Evolutionary conservation across 2,888 invertebrate genomes (phyloP).

Genomic region (Bursaphelenchus okinawaensis): DNA sequence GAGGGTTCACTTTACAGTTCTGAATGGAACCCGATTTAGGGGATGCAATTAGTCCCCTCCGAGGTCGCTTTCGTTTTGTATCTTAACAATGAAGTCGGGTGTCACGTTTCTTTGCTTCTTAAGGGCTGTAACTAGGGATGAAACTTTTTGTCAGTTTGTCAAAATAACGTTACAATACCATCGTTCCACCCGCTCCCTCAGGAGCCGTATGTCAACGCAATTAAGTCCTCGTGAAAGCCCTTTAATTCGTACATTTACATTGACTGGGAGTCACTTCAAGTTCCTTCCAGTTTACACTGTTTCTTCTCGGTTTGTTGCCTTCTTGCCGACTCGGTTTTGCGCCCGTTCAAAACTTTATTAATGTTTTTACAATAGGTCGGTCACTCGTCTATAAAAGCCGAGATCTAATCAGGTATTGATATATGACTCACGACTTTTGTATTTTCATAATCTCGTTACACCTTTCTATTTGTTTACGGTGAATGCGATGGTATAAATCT

Average conservation of each 20-base stretch:
- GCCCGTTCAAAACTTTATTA: neutral
- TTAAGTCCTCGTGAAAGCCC: neutral
- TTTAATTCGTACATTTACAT: neutral
- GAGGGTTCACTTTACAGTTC: neutral
- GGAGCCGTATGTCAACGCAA: neutral
- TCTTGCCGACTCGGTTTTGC: neutral
- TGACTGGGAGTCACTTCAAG: neutral
- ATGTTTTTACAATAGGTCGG: neutral
- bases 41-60: neutral
- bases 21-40: neutral
- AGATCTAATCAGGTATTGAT: neutral
- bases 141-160: neutral
- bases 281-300: neutral
- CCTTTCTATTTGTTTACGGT: no score
- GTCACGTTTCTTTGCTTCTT: neutral
- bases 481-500: no score
- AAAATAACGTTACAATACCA: neutral
- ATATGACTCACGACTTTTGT: neutral
- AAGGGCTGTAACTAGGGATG: neutral
- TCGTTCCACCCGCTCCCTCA: neutral
- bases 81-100: neutral
- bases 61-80: neutral
- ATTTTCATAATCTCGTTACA: no score
- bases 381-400: neutral
- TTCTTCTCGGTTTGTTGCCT: neutral